phyloP scores from a whole-genome alignment of 2,113 vertebrate genomes.

The Sinocyclocheilus grahami region DNA sequence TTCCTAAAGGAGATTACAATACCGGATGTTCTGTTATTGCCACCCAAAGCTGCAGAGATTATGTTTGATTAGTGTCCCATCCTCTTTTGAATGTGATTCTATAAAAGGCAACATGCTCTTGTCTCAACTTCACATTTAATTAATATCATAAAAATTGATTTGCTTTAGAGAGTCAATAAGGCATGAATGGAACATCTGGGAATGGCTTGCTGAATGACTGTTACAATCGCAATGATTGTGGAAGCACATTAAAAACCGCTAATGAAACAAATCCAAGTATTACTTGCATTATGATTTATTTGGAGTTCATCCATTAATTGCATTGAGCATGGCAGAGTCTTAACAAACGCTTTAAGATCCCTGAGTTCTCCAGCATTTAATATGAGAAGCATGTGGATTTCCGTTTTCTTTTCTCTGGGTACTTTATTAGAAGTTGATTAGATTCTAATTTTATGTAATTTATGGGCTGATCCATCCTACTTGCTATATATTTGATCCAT shows the following conservation, averaged over 20 bases:
- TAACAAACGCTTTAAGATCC: neutral
- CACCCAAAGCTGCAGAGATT: constrained; percentile 12
- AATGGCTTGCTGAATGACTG: constrained; percentile 15
- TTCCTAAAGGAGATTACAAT: constrained; percentile 36
- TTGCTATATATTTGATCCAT: neutral
- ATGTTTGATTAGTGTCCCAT: constrained; percentile 32
- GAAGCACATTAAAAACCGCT: constrained; percentile 17
- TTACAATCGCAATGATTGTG: constrained; percentile 24
- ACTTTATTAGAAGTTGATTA: too few species aligned
- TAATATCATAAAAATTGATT: constrained; percentile 49
- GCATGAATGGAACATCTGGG: constrained; percentile 52
- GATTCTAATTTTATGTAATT: neutral
- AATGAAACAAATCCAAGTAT: constrained; percentile 30
- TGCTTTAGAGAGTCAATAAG: constrained; percentile 38
- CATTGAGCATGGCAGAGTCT: neutral
- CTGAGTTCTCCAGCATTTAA: neutral
- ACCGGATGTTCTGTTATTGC: constrained; percentile 18
- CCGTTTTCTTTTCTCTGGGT: neutral
- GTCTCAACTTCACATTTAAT: constrained; percentile 47
- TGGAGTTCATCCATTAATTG: neutral
- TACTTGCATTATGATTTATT: constrained; percentile 26
- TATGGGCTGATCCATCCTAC: neutral
- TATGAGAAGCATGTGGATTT: neutral
- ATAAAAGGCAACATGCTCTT: constrained; percentile 49
- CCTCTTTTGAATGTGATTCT: constrained; percentile 35